phyloP scores from a whole-genome alignment of 1,140 invertebrate species.

The Sycobia sp. region DNA sequence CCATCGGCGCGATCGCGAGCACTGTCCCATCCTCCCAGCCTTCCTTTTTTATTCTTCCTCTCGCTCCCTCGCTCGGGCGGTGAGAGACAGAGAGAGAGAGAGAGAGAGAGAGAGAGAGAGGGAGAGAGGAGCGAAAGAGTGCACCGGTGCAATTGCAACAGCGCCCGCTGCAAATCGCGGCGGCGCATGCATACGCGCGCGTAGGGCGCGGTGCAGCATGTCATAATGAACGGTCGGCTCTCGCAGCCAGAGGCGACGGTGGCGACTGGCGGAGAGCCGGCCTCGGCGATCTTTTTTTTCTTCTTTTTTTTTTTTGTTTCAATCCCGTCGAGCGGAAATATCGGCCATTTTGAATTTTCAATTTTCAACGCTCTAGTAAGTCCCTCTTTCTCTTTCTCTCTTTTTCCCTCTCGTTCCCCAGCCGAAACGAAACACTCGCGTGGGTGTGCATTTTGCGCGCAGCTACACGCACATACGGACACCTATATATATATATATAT shows the following conservation, averaged over 20 bases:
- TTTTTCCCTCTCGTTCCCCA: no score
- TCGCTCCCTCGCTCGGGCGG: conserved; percentile 26
- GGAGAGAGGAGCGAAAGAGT: no score
- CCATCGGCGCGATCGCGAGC: not conserved
- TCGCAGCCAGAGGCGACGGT: no score
- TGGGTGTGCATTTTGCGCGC: no score
- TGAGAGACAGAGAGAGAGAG: no score
- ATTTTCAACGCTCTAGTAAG: conserved; percentile 64
- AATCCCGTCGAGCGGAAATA: conserved; percentile 63
- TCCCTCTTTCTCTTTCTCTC: conserved; percentile 40
- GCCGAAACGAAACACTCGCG: no score
- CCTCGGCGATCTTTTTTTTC: no score
- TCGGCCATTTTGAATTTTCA: conserved; percentile 65
- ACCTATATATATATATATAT: no score
- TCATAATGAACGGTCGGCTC: conserved; percentile 23
- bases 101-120: no score
- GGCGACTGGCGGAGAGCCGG: not conserved
- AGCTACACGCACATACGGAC: no score
- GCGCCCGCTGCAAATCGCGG: conserved; percentile 60
- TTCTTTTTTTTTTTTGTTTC: conserved; percentile 58
- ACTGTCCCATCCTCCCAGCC: no score
- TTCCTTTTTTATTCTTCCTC: conserved; percentile 15
- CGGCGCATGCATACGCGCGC: conserved; percentile 36
- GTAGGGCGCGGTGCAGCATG: conserved; percentile 59
- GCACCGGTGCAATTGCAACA: conserved; percentile 41